Conservation (phyloP, 2,888 invertebrate genomes). For the Notodonta dromedarius region DNA sequence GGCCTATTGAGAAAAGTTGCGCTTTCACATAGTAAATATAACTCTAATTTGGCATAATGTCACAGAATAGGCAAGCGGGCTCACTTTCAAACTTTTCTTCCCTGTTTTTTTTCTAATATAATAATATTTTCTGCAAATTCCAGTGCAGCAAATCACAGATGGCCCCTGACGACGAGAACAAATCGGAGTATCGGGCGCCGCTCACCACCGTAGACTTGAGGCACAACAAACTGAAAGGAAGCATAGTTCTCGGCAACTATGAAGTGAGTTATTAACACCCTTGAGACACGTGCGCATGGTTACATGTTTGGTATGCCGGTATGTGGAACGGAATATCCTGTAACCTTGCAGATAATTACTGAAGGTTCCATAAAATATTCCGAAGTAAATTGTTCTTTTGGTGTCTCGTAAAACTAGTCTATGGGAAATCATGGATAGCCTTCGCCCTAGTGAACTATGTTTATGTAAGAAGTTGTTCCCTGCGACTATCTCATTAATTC, state of each 20-base stretch:
- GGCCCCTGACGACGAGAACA: constrained; percentile 69
- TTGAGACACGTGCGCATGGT: not conserved
- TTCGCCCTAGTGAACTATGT: too few relatives aligned
- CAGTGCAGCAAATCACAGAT: constrained; percentile 57
- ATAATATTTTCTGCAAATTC: constrained; percentile 30
- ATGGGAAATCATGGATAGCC: too few relatives aligned
- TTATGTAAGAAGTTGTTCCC: too few relatives aligned
- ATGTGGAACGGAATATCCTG: not conserved
- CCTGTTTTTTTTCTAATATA: too few relatives aligned
- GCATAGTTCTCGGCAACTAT: constrained; percentile 93
- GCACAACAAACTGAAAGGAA: constrained; percentile 91
- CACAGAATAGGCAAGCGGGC: too few relatives aligned
- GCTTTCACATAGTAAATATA: too few relatives aligned
- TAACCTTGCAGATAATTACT: not conserved
- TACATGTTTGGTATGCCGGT: not conserved
- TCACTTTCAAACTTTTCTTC: too few relatives aligned
- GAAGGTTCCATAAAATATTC: not conserved
- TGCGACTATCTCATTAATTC: too few relatives aligned
- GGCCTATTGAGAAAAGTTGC: too few relatives aligned
- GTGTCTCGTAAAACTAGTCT: too few relatives aligned
- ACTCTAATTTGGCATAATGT: too few relatives aligned
- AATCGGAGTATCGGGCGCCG: constrained; percentile 74
- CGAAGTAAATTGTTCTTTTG: too few relatives aligned
- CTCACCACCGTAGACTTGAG: constrained; percentile 90
- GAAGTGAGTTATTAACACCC: constrained; percentile 85